Conservation (phyloP, 2,888 invertebrate genomes). For the Marasmarcha lunaedactyla region DNA sequence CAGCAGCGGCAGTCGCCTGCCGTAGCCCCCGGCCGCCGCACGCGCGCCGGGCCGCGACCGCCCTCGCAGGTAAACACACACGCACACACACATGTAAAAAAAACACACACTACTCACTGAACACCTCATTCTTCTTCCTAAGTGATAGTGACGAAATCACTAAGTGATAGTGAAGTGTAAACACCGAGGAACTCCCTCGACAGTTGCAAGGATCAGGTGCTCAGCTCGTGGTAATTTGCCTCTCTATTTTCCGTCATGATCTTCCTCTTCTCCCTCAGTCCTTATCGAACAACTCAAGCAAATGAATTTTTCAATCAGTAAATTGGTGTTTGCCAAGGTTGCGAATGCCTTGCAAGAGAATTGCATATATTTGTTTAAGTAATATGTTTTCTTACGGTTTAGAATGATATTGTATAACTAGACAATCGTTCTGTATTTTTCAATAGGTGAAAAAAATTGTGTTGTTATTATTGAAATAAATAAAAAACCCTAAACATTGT, state of each 20-base stretch:
- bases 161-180: neutral
- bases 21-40: constrained; percentile 59
- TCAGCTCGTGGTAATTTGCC: neutral
- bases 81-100: constrained; percentile 14
- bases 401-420: too few relatives aligned
- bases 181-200: neutral
- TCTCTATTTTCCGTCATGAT: neutral
- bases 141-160: neutral
- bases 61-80: constrained; percentile 58
- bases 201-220: neutral
- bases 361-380: too few relatives aligned
- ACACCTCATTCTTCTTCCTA: constrained; percentile 11
- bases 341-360: too few relatives aligned
- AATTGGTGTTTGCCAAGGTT: constrained; percentile 1
- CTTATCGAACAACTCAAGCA: constrained; percentile 9
- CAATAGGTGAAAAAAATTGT: too few relatives aligned
- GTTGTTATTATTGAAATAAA: too few relatives aligned
- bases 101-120: constrained; percentile 14
- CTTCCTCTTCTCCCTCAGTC: neutral
- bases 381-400: too few relatives aligned
- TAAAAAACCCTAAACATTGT: too few relatives aligned
- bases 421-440: too few relatives aligned
- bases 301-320: constrained; percentile 2
- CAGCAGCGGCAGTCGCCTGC: constrained; percentile 49
- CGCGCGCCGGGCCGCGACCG: constrained; percentile 46